These are phyloP conservation scores for Forbesichthys papilliferus DNA, from an alignment of 2,113 vertebrate genomes.

Conservation along the genomic window DNA sequence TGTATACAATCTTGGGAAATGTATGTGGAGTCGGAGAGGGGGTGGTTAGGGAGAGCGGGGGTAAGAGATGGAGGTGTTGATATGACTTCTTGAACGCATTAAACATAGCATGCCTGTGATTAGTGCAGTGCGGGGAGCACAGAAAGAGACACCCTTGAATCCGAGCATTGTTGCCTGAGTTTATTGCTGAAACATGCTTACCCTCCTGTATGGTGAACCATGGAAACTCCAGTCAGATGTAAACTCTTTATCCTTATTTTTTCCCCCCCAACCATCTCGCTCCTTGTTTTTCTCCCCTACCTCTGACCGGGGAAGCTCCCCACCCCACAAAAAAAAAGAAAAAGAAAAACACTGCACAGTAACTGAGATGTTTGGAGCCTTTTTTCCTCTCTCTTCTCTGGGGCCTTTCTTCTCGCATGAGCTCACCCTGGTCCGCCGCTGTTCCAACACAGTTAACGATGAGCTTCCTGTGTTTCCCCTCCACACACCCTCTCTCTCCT, in stretches of 20 bases:
- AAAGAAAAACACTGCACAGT: conserved; percentile 47
- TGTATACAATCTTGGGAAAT: background rate
- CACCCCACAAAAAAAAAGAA: background rate
- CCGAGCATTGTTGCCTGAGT: conserved; percentile 97
- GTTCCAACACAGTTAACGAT: conserved; percentile 96
- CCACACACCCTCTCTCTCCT: conserved; percentile 68
- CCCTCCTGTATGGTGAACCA: conserved; percentile 93
- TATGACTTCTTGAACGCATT: conserved; percentile 99
- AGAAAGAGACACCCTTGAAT: conserved; percentile 99
- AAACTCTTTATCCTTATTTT: conserved; percentile 90
- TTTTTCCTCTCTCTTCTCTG: conserved; percentile 26
- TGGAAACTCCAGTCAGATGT: conserved; percentile 99
- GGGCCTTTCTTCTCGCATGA: conserved; percentile 78
- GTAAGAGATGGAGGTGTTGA: conserved; percentile 82
- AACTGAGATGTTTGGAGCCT: conserved; percentile 95
- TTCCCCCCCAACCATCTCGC: conserved; percentile 49
- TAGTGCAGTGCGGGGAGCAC: conserved; percentile 96
- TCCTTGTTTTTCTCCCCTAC: conserved; percentile 22
- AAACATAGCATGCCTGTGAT: conserved; percentile 99
- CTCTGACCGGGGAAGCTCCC: conserved; percentile 81
- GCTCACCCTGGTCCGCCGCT: conserved; percentile 88
- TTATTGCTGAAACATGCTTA: conserved; percentile 99
- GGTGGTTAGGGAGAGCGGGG: conserved; percentile 60
- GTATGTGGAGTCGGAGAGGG: conserved; percentile 2
- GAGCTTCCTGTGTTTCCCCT: conserved; percentile 84